phyloP scores from a whole-genome alignment of 1,140 invertebrate species.

The Matsumurasca onukii region DNA sequence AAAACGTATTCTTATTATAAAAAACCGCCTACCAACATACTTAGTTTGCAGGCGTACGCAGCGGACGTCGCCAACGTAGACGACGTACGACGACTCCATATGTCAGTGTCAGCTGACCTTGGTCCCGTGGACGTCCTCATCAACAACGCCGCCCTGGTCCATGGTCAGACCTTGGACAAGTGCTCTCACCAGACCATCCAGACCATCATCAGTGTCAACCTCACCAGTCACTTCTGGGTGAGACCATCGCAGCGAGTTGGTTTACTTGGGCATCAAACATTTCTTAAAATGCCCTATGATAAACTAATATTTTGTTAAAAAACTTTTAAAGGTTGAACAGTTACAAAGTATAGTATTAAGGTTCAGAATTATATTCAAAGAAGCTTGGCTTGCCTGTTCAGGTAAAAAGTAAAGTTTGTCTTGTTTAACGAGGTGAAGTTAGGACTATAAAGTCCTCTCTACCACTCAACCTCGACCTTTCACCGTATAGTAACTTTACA shows the following conservation, averaged over 20 bases:
- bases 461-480: too few species aligned
- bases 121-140: conserved; percentile 33
- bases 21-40: not conserved
- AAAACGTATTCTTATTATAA: not conserved
- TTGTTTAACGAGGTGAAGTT: too few species aligned
- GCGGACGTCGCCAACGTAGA: conserved; percentile 31
- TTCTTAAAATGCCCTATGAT: not conserved
- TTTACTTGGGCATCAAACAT: too few species aligned
- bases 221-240: conserved; percentile 37
- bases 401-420: not conserved
- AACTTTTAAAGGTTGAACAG: not conserved
- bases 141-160: conserved; percentile 34
- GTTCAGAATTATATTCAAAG: not conserved
- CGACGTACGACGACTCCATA: conserved; percentile 19
- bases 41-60: conserved; percentile 8
- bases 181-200: conserved; percentile 19
- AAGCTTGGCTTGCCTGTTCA: not conserved
- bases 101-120: conserved; percentile 5
- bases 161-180: not conserved
- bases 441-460: too few species aligned
- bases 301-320: not conserved
- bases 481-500: too few species aligned
- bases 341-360: not conserved
- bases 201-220: conserved; percentile 35
- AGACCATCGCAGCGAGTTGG: too few species aligned